A percentile compares a stretch with the other conserved stretches of the same genome.
phyloP scores from a whole-genome alignment of 2,113 vertebrate species.

The Osmerus mordax region DNA sequence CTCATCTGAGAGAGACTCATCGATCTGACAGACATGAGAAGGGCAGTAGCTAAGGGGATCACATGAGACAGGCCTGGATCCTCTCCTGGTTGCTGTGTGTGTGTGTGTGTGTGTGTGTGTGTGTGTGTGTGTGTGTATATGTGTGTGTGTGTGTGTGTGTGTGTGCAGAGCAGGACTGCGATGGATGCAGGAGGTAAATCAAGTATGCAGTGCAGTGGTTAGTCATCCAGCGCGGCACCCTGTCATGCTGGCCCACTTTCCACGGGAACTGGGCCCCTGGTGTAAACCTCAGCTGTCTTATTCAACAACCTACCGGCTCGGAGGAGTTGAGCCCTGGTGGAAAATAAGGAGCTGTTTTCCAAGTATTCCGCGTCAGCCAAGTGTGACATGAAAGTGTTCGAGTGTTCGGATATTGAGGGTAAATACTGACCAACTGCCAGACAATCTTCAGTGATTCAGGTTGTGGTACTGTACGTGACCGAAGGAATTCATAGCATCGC shows the following conservation, averaged over 20 bases:
- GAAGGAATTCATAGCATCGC: not conserved
- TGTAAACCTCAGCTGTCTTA: not conserved
- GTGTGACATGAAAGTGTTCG: too few species aligned
- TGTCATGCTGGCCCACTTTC: conserved; percentile 40
- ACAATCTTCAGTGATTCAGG: not conserved
- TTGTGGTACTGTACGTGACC: too few species aligned
- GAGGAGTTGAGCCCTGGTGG: not conserved
- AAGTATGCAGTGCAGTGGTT: conserved; percentile 18
- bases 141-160: not conserved
- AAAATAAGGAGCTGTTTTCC: too few species aligned
- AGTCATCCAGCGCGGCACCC: conserved; percentile 26
- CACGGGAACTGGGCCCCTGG: not conserved
- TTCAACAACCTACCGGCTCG: not conserved
- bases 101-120: not conserved
- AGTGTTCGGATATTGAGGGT: too few species aligned
- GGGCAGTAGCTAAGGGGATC: conserved; percentile 22
- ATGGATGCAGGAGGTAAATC: not conserved
- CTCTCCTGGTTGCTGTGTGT: conserved; percentile 12
- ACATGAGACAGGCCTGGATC: conserved; percentile 8
- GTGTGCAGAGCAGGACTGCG: not conserved
- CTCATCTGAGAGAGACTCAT: conserved; percentile 28
- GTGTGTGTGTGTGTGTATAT: not conserved
- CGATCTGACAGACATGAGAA: conserved; percentile 36
- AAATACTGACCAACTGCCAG: too few species aligned
- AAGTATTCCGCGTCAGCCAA: not conserved